Percentiles rank a stretch among this genome's conserved stretches.
These are phyloP conservation scores for Cheilosia vulpina DNA, from an alignment of 2,888 invertebrate genomes.

Conservation along the genomic window DNA sequence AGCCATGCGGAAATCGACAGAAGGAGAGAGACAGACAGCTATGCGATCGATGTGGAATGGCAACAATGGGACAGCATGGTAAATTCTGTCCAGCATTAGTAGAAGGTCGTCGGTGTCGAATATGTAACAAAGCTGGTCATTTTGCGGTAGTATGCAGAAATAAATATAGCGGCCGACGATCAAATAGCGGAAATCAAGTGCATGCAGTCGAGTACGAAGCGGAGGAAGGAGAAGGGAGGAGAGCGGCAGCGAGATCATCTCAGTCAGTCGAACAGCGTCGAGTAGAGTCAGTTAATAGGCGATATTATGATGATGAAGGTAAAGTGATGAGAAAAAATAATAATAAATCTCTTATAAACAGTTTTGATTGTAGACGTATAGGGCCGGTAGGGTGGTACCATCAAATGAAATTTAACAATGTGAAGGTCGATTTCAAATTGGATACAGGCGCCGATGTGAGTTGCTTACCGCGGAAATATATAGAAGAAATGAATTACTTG, in stretches of 20 bases:
- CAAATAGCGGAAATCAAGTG: slow-evolving; percentile 24
- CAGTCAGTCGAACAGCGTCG: slow-evolving; percentile 10
- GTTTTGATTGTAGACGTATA: not conserved
- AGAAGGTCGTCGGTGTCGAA: slow-evolving; percentile 27
- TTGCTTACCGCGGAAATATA: slow-evolving; percentile 42
- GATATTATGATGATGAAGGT: not conserved
- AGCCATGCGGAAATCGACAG: slow-evolving; percentile 11
- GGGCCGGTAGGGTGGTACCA: slow-evolving; percentile 45
- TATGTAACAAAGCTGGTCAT: slow-evolving; percentile 37
- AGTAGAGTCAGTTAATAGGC: not conserved
- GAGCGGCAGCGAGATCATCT: slow-evolving; percentile 1
- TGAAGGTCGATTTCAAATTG: slow-evolving; percentile 47
- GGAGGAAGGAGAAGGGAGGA: slow-evolving; percentile 4
- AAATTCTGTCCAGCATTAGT: slow-evolving; percentile 35
- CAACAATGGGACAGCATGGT: slow-evolving; percentile 37
- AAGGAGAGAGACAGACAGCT: slow-evolving; percentile 9
- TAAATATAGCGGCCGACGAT: slow-evolving; percentile 25
- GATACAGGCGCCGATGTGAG: slow-evolving; percentile 57
- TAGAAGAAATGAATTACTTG: slow-evolving; percentile 39
- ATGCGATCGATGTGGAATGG: slow-evolving; percentile 45
- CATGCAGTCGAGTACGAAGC: slow-evolving; percentile 23
- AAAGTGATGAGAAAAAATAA: slow-evolving; percentile 13
- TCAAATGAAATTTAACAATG: slow-evolving; percentile 37
- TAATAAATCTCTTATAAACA: slow-evolving; percentile 10
- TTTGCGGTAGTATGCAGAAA: slow-evolving; percentile 41